phyloP scores from a whole-genome alignment of 2,888 invertebrate species.

The Mythimna impura region DNA sequence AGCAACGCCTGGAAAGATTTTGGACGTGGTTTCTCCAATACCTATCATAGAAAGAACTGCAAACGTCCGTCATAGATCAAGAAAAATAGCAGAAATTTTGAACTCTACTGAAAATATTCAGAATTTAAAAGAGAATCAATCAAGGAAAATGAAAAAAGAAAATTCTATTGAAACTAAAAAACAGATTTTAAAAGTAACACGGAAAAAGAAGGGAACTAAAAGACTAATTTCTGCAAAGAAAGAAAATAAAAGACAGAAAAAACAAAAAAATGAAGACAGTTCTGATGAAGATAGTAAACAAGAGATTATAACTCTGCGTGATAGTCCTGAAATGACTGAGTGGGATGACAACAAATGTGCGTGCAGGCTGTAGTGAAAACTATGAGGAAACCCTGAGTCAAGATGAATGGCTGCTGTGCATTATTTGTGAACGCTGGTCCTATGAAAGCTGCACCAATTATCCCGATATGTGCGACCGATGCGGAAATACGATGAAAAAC shows the following conservation, averaged over 20 bases:
- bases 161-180: conserved; percentile 37
- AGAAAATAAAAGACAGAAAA: conserved; percentile 34
- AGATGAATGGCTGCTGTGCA: conserved; percentile 46
- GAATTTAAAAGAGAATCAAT: conserved; percentile 36
- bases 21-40: conserved; percentile 7
- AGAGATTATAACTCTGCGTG: conserved; percentile 41
- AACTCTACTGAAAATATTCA: conserved; percentile 40
- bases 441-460: conserved; percentile 44
- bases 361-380: conserved; percentile 44
- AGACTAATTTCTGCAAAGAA: conserved; percentile 25
- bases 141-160: conserved; percentile 17
- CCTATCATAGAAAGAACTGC: too few species aligned
- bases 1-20: conserved; percentile 24
- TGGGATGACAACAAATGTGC: conserved; percentile 43
- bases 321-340: conserved; percentile 37
- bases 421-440: conserved; percentile 43
- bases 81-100: conserved; percentile 30
- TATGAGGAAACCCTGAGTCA: conserved; percentile 35
- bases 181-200: conserved; percentile 39
- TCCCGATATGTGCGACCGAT: conserved; percentile 19
- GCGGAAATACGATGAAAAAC: too few species aligned
- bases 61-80: too few species aligned
- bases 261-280: conserved; percentile 31
- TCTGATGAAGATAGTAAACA: conserved; percentile 42
- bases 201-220: conserved; percentile 34